Base-by-base conservation (phyloP, 2,113 vertebrate genomes). In the Atrichornis clamosus region DNA sequence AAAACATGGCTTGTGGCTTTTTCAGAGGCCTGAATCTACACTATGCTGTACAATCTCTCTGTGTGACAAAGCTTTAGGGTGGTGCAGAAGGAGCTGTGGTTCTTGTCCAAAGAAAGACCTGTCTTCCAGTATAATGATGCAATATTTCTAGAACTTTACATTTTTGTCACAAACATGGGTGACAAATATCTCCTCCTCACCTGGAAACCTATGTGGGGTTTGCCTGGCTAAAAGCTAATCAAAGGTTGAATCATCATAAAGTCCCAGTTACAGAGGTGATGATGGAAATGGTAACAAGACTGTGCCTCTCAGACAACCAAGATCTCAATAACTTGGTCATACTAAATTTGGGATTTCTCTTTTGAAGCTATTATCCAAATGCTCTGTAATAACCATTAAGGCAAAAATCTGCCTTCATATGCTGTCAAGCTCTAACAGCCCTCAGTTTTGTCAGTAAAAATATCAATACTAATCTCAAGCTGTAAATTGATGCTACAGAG, bases 381-480 rank as follows among this genome's bases (percentile, higher is more conserved):
- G 28, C 16, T 64, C 82, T 74, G 18, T 35, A 74, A 84, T 81
- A 93, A 56, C 37, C 35, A 53, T 81, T 92, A 90, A 83, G 52
- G 73, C 28, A 86, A 64, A 90, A 93, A 52, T 52, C 76, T 81
- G 35, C 32, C 41, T 88, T 72, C 12, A 4, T 37, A 63, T 28
- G 20, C 55, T 85, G 55, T 73, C 46, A 63, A 63, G 50, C 11
- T 67, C 35, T 47, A 96, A 52, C 55, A 86, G 24, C 68, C 26
- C 33, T 70, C 56, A 60, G 33, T 55, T 86, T 93, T 37, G 73
- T 44, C 63, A 72, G 64, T 46, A 88, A 84, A 95, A 90, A 81
- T 68, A 94, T 88, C 85, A 92, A 81, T 93, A 94, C 14, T 93
- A 67, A 94, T 90, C 76, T 91, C 79, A 46, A 56, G 24, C 80